A percentile compares a stretch with the other conserved stretches of the same genome.
Conservation (phyloP, 2,888 invertebrate species). For the Halocaridina rubra region DNA sequence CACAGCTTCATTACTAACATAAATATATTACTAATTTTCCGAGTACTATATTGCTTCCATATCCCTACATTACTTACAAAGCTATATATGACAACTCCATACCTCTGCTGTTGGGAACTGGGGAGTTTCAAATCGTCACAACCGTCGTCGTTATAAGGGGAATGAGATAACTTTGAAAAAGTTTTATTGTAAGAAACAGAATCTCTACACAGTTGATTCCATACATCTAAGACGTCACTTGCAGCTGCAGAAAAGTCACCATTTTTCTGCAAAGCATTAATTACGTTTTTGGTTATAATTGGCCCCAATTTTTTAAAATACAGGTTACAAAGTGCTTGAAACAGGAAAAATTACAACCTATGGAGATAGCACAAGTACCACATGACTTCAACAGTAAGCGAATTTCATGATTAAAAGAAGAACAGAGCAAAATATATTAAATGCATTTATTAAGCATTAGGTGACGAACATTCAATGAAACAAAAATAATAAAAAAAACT, state of each 20-base stretch:
- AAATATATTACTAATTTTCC: no score
- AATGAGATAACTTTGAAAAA: neutral
- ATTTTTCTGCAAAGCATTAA: slow-evolving; percentile 39
- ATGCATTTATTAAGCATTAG: no score
- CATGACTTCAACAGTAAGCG: neutral
- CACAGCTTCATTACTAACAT: no score
- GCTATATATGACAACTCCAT: no score
- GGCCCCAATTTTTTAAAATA: no score
- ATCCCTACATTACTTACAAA: no score
- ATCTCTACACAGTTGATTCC: slow-evolving; percentile 35
- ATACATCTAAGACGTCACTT: slow-evolving; percentile 59
- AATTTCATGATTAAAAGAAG: neutral
- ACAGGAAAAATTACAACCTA: neutral
- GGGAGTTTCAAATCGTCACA: neutral
- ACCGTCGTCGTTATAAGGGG: neutral
- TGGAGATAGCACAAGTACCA: neutral
- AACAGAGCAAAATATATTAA: neutral
- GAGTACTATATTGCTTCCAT: no score
- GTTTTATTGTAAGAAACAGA: neutral
- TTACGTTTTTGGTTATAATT: neutral
- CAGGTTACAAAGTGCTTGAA: neutral
- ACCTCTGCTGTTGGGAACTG: neutral
- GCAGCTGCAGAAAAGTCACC: slow-evolving; percentile 58
- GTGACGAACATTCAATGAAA: no score
- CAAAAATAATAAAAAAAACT: no score